phyloP scores from a whole-genome alignment of 1,140 invertebrate species.

The Cyclina sinensis region DNA sequence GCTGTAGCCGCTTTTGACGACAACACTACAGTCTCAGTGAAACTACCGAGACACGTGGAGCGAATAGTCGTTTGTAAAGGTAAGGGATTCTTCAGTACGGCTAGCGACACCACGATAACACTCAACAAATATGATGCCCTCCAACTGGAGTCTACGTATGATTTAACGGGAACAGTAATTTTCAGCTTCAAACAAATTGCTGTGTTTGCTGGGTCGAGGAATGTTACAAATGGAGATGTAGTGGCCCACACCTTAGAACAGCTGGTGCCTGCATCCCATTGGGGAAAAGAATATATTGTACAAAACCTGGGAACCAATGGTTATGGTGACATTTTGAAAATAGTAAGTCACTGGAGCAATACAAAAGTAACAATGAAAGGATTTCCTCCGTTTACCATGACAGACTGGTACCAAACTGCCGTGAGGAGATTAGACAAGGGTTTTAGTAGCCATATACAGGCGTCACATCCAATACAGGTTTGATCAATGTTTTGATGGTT shows the following conservation, averaged over 20 bases:
- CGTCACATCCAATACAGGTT: slow-evolving; percentile 51
- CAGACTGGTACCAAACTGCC: background rate
- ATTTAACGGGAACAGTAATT: slow-evolving; percentile 52
- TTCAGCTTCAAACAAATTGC: slow-evolving; percentile 51
- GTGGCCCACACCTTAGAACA: slow-evolving; percentile 55
- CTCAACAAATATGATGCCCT: slow-evolving; percentile 24
- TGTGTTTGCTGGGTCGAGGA: slow-evolving; percentile 52
- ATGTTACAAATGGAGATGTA: slow-evolving; percentile 4
- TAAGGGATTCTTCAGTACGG: background rate
- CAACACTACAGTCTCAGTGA: slow-evolving; percentile 17
- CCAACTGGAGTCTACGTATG: slow-evolving; percentile 55
- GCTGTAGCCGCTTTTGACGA: slow-evolving; percentile 45
- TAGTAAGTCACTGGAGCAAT: slow-evolving; percentile 4
- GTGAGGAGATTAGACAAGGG: slow-evolving; percentile 25
- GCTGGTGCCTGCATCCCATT: slow-evolving; percentile 53
- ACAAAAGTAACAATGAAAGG: slow-evolving; percentile 40
- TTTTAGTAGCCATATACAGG: slow-evolving; percentile 11
- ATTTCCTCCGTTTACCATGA: slow-evolving; percentile 12
- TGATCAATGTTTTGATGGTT: too few relatives aligned
- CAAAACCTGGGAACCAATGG: background rate
- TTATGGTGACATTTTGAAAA: slow-evolving; percentile 56
- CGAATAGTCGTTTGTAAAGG: slow-evolving; percentile 24
- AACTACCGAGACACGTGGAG: background rate
- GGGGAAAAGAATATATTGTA: slow-evolving; percentile 54
- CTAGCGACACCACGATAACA: background rate